Base-by-base conservation (phyloP, 53 echinoderm and acorn worm genomes). In the Zoroaster sp. region DNA sequence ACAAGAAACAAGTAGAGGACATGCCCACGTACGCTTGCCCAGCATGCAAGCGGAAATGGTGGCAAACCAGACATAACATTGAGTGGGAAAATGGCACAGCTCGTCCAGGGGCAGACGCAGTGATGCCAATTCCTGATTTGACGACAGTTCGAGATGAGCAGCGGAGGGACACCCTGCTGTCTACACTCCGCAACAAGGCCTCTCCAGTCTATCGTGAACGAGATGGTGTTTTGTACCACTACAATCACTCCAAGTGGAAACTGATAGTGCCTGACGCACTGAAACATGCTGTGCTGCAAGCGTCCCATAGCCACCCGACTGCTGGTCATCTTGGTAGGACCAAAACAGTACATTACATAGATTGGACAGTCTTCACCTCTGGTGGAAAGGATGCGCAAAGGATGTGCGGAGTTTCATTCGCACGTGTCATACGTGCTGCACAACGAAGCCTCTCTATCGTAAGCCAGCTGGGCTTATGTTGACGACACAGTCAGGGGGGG, bases 391-490 rank as follows among this genome's bases (percentile, higher is more conserved):
- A 10, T 40, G 63, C 14, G 20, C 44, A n/a, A n/a, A 8, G 23
- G 80, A 67, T 69, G 80, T 89, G 1, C 68, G 36, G 9, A 47
- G 46, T 34, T 89, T 45, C 17, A 25, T 69, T 47, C 69, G 81
- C n/a, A 21, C 21, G 7, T 89, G 81, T 45, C 42, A 41, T 25
- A 80, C 78, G 14, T 89, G 72, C 79, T 81, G 68, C 49, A 33
- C 20, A 34, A 70, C 68, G 15, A 89, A 89, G 41, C 79, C 89
- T 23, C 32, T 79, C 9, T 80, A 70, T 3, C 8, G 53, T 10
- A 89, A 89, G 46, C 89, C 89, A 21, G 35, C 69, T 13, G 80
- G 80, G 4, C 35, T 68, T 39, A 89, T 89, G 89, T 15, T 79
- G 42, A 20, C 89, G 5, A 81, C 69, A 43, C 53, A 34, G 40